A percentile compares a stretch with the other conserved stretches of the same genome.
phyloP scores from a whole-genome alignment of 2,888 invertebrate genomes.

The Agonum fuliginosum region DNA sequence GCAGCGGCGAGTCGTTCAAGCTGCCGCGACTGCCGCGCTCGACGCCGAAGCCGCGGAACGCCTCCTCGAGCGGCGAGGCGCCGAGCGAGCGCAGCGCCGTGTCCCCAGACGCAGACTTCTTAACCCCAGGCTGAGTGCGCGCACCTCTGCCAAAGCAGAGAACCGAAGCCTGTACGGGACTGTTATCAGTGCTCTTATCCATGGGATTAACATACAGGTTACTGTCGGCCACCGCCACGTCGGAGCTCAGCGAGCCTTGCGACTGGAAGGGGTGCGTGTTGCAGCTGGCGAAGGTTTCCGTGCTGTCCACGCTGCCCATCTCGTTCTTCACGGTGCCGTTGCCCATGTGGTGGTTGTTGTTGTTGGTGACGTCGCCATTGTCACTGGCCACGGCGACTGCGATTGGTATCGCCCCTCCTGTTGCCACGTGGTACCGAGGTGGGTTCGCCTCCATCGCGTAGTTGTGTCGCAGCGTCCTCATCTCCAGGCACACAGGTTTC shows the following conservation, averaged over 20 bases:
- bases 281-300: slow-evolving; percentile 97
- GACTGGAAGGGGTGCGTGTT: slow-evolving; percentile 96
- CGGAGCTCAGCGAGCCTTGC: slow-evolving; percentile 84
- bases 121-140: slow-evolving; percentile 75
- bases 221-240: slow-evolving; percentile 75
- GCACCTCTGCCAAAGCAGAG: slow-evolving; percentile 54
- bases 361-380: slow-evolving; percentile 52
- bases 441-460: slow-evolving; percentile 68
- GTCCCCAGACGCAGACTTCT: slow-evolving; percentile 88
- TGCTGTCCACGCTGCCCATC: slow-evolving; percentile 81
- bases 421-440: not conserved
- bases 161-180: slow-evolving; percentile 70
- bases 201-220: slow-evolving; percentile 93
- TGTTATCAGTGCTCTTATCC: slow-evolving; percentile 77
- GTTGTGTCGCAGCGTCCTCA: slow-evolving; percentile 79
- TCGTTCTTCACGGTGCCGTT: slow-evolving; percentile 71
- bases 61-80: slow-evolving; percentile 77
- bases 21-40: slow-evolving; percentile 76
- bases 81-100: slow-evolving; percentile 81
- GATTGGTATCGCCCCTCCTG: slow-evolving; percentile 30
- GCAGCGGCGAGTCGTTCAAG: slow-evolving; percentile 80
- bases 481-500: slow-evolving; percentile 87
- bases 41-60: slow-evolving; percentile 73
- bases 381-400: slow-evolving; percentile 61
- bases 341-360: slow-evolving; percentile 61